Base-by-base conservation (phyloP, 2,888 invertebrate genomes). In the Drosophila anceps region DNA sequence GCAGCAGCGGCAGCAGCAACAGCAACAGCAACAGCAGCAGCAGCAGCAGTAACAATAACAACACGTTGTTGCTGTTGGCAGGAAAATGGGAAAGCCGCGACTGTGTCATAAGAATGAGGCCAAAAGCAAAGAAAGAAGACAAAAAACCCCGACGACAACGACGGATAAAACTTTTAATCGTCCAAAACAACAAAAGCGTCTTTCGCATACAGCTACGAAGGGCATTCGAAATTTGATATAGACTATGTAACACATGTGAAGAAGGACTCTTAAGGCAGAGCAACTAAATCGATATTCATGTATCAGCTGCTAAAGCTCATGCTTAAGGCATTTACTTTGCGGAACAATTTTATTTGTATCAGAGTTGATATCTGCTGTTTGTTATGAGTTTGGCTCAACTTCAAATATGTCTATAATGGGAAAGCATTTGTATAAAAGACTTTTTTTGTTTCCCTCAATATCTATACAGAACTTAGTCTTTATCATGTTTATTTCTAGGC, bases 121-220 rank as follows among this genome's bases (percentile, higher is more conserved):
- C 87, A 84, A 72, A 76, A 70, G 86, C 71, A 59, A 66, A 63
- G 67, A 44, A 44, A 44, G 64, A 76, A 73, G 55, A 80, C 77
- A 73, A 60, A 66, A 46, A 63, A 35, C 68, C 50, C 4, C 67
- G 58, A 69, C 72, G 43, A 60, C 58, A 50, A 68, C 64, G 57
- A 24, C 43, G 80, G 69, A 64, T 79, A 76, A 81, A 91, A 90
- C 77, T 86, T 90, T 91, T 90, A 91, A 91, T 89, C 88, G 90
- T 63, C 79, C 37, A 53, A 76, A 82, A 75, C 86, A 84, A 89
- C 90, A 76, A 84, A 85, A 74, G 76, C 78, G 67, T 69, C 67
- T 48, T 43, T 66, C 20, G 29, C 43, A 8, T 15, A 20, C 41
- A 20, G 20, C 12, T 9, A 12, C 31, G 10, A 31, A 33, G 57